Percentiles rank a stretch among this genome's conserved stretches.
Evolutionary conservation across 2,113 vertebrate genomes (phyloP).

Genomic region (Cryptoleucopteryx plumbea): DNA sequence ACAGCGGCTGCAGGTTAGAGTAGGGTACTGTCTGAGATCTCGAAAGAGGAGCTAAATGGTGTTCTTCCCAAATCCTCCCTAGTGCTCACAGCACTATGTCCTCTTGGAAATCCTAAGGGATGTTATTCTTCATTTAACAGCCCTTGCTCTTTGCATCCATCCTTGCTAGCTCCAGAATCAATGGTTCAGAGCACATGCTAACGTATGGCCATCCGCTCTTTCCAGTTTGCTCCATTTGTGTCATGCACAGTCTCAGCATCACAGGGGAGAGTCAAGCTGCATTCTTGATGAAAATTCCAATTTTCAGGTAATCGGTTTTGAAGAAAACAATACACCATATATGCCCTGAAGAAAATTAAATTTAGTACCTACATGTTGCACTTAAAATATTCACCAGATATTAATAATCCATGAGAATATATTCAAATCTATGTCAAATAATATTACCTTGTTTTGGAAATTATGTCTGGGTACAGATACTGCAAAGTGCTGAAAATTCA

Average conservation of each 20-base stretch:
- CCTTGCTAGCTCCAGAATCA: neutral
- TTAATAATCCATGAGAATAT: neutral
- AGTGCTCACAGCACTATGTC: neutral
- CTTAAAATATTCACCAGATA: neutral
- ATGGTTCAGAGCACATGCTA: neutral
- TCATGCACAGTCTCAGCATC: neutral
- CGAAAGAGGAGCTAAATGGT: neutral
- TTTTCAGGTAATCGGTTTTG: neutral
- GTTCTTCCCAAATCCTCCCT: neutral
- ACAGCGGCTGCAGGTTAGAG: neutral
- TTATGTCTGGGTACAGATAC: neutral
- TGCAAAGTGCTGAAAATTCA: neutral
- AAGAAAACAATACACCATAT: neutral
- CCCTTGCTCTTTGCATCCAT: neutral
- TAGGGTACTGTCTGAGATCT: neutral
- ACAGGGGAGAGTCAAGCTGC: fast-evolving
- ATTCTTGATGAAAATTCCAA: neutral
- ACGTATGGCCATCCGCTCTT: neutral
- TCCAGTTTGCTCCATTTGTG: neutral
- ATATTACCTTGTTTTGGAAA: neutral
- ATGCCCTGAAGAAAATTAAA: neutral
- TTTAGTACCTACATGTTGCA: neutral
- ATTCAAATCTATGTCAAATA: neutral
- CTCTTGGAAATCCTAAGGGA: neutral
- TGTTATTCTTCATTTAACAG: neutral